A percentile compares a stretch with the other conserved stretches of the same genome.
These are phyloP conservation scores for Eupithecia tripunctaria DNA, from an alignment of 2,888 invertebrate genomes.

Conservation along the genomic window DNA sequence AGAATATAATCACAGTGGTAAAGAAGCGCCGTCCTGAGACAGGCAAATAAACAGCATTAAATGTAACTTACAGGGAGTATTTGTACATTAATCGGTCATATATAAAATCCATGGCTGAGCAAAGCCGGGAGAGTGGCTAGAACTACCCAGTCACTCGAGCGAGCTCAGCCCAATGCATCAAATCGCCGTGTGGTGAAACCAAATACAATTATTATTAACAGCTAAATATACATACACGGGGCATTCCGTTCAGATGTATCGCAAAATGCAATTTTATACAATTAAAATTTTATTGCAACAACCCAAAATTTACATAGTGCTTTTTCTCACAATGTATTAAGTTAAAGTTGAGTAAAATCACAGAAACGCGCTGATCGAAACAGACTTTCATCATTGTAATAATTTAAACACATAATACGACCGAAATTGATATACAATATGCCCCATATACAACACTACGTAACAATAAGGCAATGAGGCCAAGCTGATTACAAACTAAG, in stretches of 20 bases:
- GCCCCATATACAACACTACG: constrained; percentile 66
- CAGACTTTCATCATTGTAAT: constrained; percentile 38
- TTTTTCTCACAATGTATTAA: constrained; percentile 58
- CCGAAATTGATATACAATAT: constrained; percentile 45
- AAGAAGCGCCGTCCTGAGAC: constrained; percentile 38
- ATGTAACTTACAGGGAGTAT: constrained; percentile 50
- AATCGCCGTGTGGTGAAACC: constrained; percentile 52
- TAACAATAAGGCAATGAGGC: constrained; percentile 61
- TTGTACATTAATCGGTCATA: constrained; percentile 64
- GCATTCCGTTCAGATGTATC: constrained; percentile 62
- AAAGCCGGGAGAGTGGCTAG: not conserved
- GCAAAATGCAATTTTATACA: constrained; percentile 68
- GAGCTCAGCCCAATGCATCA: not conserved
- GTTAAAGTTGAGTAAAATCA: constrained; percentile 59
- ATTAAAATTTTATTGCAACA: constrained; percentile 80
- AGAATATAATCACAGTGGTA: constrained; percentile 62
- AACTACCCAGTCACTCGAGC: not conserved
- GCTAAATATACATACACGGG: constrained; percentile 71
- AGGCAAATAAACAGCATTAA: constrained; percentile 22
- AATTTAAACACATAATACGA: constrained; percentile 41
- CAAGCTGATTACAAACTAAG: constrained; percentile 51
- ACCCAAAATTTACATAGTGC: constrained; percentile 77
- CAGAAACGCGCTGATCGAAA: constrained; percentile 56
- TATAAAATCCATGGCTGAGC: constrained; percentile 40
- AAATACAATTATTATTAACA: constrained; percentile 44